Base-by-base conservation (phyloP, 2,888 invertebrate genomes). In the Epiblema foenella region DNA sequence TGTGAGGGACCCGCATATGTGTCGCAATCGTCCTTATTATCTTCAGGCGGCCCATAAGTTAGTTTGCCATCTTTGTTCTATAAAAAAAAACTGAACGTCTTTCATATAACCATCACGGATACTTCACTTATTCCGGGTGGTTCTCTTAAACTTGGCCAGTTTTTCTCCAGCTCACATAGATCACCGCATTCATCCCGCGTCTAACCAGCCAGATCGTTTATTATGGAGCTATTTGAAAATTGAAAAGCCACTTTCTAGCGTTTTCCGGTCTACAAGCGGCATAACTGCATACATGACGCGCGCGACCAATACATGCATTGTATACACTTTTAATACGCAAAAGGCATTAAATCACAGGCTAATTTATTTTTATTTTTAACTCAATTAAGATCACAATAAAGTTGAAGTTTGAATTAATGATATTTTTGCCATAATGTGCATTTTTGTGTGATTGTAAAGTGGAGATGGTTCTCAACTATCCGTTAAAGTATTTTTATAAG, bases 201-300 rank as follows among this genome's bases (percentile, higher is more conserved):
- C 82, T 80, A 76, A 82, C 78, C 78, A 77, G 76, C 73, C 81
- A 80, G 74, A 79, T 80, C 82, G 81, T 84, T 87, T 86, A 88
- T 87, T 90, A 90, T 90, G 90, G 88, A 91, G 93, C 86, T 92
- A 91, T 93, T 91, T 85, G 90, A 85, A 87, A 90, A 91, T 90
- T 91, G 90, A 92, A 93, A 92, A 91, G 91, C 89, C 89, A 92
- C 93, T 93, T 93, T 93, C 93, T 92, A 93, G 86, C 82, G 89
- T 91, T 93, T 93, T 92, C 93, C 93, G 92, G 93, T 93, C 93
- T 89, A 90, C 84, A 91, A 89, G 89, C 76, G 79, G 89, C 90
- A 89, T 90, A 86, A 82, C 88, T 90, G 86, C 88, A 85, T 85
- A 85, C 79, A 70, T 60, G 73, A 42, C 74, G 72, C 59, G 68